Conservation (phyloP, 2,888 invertebrate genomes). For the Nysson spinosus region DNA sequence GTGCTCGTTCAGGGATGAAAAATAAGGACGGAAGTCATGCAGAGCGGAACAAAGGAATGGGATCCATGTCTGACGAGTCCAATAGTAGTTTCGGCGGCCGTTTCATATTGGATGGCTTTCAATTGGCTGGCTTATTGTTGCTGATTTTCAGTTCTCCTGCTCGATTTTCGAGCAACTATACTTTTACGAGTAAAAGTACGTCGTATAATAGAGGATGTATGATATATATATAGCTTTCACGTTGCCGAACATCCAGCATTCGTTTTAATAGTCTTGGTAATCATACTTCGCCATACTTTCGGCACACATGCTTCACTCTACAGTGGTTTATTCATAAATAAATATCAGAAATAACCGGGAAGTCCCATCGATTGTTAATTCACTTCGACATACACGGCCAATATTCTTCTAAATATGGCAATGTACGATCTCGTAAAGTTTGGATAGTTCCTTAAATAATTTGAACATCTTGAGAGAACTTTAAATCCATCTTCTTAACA, state of each 20-base stretch:
- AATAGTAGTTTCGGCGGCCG: constrained; percentile 22
- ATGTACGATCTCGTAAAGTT: too few relatives aligned
- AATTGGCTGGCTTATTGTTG: constrained; percentile 35
- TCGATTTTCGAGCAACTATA: not conserved
- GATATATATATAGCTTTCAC: not conserved
- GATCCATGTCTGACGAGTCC: constrained; percentile 18
- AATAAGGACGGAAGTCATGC: not conserved
- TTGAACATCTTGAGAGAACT: too few relatives aligned
- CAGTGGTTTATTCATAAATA: too few relatives aligned
- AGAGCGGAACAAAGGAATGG: constrained; percentile 11
- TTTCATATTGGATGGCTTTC: constrained; percentile 31
- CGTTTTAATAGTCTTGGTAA: not conserved
- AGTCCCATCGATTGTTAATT: too few relatives aligned
- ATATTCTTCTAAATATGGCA: too few relatives aligned
- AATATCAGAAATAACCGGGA: too few relatives aligned
- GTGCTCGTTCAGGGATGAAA: not conserved
- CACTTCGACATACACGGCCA: too few relatives aligned
- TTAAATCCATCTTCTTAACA: too few relatives aligned
- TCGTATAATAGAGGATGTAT: too few relatives aligned
- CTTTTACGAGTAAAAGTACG: not conserved
- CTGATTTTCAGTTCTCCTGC: constrained; percentile 24
- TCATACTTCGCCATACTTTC: not conserved
- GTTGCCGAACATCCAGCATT: not conserved
- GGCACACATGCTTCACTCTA: too few relatives aligned
- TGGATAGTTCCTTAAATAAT: too few relatives aligned